phyloP scores from a whole-genome alignment of 2,113 vertebrate species.

The Promerops cafer region DNA sequence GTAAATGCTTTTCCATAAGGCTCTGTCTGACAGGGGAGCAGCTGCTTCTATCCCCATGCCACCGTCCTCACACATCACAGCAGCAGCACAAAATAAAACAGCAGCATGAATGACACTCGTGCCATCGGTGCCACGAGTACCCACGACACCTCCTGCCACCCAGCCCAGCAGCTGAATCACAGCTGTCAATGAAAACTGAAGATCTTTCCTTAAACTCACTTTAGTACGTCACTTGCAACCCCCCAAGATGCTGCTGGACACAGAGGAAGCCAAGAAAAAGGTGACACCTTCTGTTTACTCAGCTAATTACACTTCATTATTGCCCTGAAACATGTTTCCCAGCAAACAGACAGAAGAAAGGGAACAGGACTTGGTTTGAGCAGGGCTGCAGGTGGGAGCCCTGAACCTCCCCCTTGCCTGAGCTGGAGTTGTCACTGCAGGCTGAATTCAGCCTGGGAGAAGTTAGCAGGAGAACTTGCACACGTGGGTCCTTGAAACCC shows the following conservation, averaged over 20 bases:
- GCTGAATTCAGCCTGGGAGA: neutral
- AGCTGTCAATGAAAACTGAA: neutral
- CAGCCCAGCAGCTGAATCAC: neutral
- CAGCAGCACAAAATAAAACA: neutral
- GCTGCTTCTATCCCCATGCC: neutral
- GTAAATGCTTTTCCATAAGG: neutral
- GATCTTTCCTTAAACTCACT: neutral
- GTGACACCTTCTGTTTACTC: constrained; percentile 64
- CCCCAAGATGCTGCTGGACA: neutral
- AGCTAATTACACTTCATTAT: constrained; percentile 27
- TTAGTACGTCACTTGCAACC: neutral
- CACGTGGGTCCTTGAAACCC: neutral
- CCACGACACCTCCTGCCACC: neutral
- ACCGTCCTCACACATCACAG: fast-evolving
- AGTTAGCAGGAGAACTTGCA: neutral
- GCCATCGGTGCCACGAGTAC: fast-evolving
- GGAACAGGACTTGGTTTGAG: neutral
- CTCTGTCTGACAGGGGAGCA: neutral
- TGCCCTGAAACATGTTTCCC: neutral
- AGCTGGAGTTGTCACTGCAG: neutral
- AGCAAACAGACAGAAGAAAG: neutral
- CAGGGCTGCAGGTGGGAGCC: neutral
- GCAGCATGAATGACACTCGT: neutral
- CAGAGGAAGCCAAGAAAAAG: constrained; percentile 43
- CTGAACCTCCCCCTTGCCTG: neutral